Percentiles rank a stretch among this genome's conserved stretches.
These are phyloP conservation scores for Tridacna crocea DNA, from an alignment of 2,888 invertebrate species.

Conservation along the genomic window DNA sequence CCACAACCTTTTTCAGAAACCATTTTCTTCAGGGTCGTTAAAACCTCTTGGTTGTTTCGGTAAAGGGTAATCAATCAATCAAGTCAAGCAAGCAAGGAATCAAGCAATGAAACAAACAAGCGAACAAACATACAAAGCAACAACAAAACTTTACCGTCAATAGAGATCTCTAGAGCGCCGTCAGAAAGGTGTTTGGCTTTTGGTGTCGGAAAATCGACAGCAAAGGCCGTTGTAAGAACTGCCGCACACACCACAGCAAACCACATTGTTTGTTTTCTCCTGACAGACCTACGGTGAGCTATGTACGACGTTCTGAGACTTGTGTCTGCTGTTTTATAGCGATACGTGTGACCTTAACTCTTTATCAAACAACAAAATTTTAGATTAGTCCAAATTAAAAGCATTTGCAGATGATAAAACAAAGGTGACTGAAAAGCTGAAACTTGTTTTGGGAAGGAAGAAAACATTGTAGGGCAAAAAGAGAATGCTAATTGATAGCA, in stretches of 20 bases:
- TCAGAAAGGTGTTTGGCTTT: not conserved
- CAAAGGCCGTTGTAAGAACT: not conserved
- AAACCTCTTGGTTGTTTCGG: no score
- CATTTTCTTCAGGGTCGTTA: no score
- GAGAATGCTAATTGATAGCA: no score
- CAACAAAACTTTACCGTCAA: not conserved
- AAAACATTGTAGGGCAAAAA: no score
- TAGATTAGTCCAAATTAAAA: no score
- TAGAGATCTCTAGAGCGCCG: slow-evolving; percentile 1
- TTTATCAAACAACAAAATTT: no score
- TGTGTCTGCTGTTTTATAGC: not conserved
- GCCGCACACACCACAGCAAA: not conserved
- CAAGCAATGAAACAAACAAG: not conserved
- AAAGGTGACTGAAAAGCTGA: no score
- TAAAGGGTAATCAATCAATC: no score
- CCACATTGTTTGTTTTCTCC: slow-evolving; percentile 1
- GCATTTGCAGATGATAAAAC: no score
- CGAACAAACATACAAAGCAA: not conserved
- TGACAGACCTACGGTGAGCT: no score
- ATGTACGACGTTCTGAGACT: not conserved
- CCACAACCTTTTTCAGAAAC: no score
- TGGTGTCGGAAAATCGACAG: slow-evolving; percentile 15
- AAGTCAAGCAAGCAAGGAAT: not conserved
- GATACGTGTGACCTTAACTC: not conserved
- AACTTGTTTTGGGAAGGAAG: no score